Evolutionary conservation across 2,113 vertebrate genomes (phyloP), one percentile per base, ranked within the genome.

Genomic region (Podiceps cristatus): DNA sequence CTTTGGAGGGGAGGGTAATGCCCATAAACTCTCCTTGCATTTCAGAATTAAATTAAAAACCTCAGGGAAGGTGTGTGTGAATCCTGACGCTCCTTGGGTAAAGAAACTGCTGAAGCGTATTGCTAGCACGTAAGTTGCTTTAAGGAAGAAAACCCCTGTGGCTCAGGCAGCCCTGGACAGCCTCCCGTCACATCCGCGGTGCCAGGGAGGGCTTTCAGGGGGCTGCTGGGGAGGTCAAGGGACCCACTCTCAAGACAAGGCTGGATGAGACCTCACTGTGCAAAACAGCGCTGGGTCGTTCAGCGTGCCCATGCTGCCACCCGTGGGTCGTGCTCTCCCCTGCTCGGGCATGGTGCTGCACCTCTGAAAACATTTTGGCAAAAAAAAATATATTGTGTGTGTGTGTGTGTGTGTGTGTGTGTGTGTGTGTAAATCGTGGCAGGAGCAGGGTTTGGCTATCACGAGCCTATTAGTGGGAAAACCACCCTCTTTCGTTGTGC

Each of bases 31-130:
- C 49, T 55, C 31, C 69, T 94, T 88, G 63, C 25, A 0, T 98
- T 93, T 33, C 94, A 97, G 97, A 91, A 94, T 97, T 37, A 95
- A 96, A 37, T 24, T 97, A 10, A 93, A 37, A 37, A 1, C 35
- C 23, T 59, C 73, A 1, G 84, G 86, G 42, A 97, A 95, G 85
- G 58, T 97, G 76, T 97, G 97, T 2, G 96, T 97, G 93, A 90
- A 91, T 60, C 97, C 97, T 0, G 90, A 96, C 0, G 69, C 84
- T 66, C 73, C 86, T 4, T 97, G 97, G 97, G 96, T 97, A 3
- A 96, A 96, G 94, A 97, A 95, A 37, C 74, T 97, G 49, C 93
- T 97, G 88, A 96, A 96, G 87, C 95, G 94, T 14, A 91, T 97
- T 5, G 95, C 86, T 4, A 37, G 76, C 97, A 91, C 40, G 97